phyloP scores from a whole-genome alignment of 2,888 invertebrate species.

The Diarsia brunnea region DNA sequence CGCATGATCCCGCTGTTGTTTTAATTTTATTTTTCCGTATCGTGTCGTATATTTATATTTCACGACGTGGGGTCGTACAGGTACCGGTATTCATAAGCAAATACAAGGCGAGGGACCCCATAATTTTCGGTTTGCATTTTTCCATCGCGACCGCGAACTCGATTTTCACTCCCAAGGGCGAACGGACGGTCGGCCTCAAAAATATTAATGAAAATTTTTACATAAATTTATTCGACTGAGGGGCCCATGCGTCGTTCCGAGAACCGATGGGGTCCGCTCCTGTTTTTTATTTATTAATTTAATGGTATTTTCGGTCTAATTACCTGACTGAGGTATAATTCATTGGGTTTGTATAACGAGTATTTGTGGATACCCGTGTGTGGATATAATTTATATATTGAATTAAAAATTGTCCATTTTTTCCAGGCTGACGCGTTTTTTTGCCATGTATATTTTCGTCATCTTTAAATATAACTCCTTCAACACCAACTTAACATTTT shows the following conservation, averaged over 20 bases:
- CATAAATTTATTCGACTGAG: slow-evolving; percentile 91
- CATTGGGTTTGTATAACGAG: slow-evolving; percentile 85
- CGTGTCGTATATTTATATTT: slow-evolving; percentile 83
- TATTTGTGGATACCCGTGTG: slow-evolving; percentile 82
- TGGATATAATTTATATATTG: slow-evolving; percentile 74
- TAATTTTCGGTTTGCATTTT: slow-evolving; percentile 91
- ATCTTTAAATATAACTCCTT: neutral
- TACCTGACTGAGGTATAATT: slow-evolving; percentile 90
- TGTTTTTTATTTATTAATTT: slow-evolving; percentile 91
- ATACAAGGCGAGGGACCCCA: slow-evolving; percentile 90
- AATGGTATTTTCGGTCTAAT: slow-evolving; percentile 91
- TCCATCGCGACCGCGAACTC: slow-evolving; percentile 91
- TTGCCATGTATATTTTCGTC: slow-evolving; percentile 15
- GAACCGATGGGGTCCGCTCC: slow-evolving; percentile 85
- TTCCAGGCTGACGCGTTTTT: slow-evolving; percentile 18
- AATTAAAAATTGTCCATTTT: slow-evolving; percentile 43
- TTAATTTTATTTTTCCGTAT: slow-evolving; percentile 85
- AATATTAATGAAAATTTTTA: slow-evolving; percentile 91
- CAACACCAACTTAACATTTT: too few relatives aligned
- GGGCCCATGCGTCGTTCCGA: slow-evolving; percentile 85
- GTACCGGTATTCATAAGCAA: slow-evolving; percentile 90
- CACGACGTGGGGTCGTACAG: slow-evolving; percentile 77
- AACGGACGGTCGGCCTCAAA: slow-evolving; percentile 89
- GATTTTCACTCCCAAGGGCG: slow-evolving; percentile 90
- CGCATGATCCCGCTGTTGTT: slow-evolving; percentile 73